Evolutionary conservation across 1,140 invertebrate species (phyloP).

Genomic region (Papilio aristodemus): DNA sequence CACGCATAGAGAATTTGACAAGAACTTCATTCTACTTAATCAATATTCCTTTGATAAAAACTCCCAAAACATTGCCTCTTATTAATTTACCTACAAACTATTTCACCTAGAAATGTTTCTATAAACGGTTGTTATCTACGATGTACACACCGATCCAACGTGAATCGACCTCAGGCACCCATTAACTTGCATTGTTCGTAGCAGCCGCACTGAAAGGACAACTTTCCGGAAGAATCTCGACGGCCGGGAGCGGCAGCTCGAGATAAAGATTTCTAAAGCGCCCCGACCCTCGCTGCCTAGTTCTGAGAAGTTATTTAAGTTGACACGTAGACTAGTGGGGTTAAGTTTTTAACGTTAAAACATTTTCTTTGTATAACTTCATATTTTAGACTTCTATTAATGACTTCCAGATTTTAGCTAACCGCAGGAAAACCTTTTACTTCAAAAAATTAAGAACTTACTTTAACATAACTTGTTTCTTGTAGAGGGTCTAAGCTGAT

Average conservation of each 20-base stretch:
- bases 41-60: too few species aligned
- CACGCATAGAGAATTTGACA: too few species aligned
- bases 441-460: too few species aligned
- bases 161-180: conserved; percentile 7
- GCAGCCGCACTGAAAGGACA: conserved; percentile 19
- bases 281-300: conserved; percentile 1
- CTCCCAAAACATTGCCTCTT: too few species aligned
- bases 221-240: conserved; percentile 24
- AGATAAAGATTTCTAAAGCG: conserved; percentile 29
- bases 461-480: too few species aligned
- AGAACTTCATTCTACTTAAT: too few species aligned
- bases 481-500: too few species aligned
- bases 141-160: neutral
- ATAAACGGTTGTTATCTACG: neutral
- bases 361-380: neutral
- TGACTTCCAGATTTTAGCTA: too few species aligned
- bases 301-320: conserved; percentile 22
- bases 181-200: conserved; percentile 17
- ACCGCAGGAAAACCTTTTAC: too few species aligned
- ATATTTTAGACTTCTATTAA: too few species aligned
- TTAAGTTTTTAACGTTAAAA: neutral
- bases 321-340: conserved; percentile 15
- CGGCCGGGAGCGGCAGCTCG: neutral
- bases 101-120: neutral
- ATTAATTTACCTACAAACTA: too few species aligned